Conservation (phyloP, 2,797 vertebrate genomes). For the Acanthurus leucopareius region DNA sequence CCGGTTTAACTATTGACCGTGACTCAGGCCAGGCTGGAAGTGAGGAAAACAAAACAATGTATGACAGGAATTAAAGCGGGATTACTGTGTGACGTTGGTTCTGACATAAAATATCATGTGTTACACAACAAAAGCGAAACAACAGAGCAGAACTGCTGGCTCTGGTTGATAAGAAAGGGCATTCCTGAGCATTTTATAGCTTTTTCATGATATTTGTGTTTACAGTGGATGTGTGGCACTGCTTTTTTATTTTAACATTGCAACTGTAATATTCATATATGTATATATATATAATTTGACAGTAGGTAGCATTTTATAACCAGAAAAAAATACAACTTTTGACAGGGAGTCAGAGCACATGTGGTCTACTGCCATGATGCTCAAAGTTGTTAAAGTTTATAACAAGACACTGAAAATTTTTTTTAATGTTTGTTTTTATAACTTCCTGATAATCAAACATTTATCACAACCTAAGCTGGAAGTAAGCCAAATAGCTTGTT, state of each 20-base stretch:
- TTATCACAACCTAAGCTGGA: too few species aligned
- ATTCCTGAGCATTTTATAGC: background rate
- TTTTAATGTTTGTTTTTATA: too few species aligned
- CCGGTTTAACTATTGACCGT: conserved; percentile 39
- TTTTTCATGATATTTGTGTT: conserved; percentile 22
- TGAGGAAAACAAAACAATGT: conserved; percentile 8
- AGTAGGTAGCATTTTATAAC: background rate
- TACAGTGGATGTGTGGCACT: background rate
- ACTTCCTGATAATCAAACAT: too few species aligned
- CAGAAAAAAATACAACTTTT: background rate
- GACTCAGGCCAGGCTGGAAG: conserved; percentile 33
- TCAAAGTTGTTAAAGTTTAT: too few species aligned
- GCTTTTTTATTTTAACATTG: background rate
- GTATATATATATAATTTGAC: background rate
- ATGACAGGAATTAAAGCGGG: conserved; percentile 27
- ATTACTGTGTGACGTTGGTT: background rate
- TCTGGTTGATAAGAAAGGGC: background rate
- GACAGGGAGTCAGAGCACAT: too few species aligned
- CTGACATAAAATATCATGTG: background rate
- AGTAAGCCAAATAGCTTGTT: too few species aligned
- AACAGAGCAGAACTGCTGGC: background rate
- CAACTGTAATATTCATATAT: background rate
- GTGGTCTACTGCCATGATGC: too few species aligned
- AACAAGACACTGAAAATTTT: too few species aligned
- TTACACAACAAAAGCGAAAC: conserved; percentile 15